A percentile compares a stretch with the other conserved stretches of the same genome.
Conservation (phyloP, 2,113 vertebrate species). For the Microtus oregoni region DNA sequence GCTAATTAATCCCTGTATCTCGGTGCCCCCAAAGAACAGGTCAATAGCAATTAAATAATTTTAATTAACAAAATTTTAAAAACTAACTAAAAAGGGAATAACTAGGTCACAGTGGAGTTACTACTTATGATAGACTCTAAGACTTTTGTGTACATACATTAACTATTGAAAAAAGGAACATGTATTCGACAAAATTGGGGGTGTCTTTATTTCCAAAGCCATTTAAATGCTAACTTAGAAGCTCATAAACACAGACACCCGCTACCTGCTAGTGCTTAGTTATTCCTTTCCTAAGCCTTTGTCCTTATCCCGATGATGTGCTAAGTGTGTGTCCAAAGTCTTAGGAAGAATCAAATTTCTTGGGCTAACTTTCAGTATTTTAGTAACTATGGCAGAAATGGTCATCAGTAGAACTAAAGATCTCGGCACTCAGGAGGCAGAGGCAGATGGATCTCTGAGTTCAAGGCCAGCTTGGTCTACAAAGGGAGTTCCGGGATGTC, state of each 20-base stretch:
- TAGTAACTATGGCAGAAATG: conserved; percentile 2
- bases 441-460: too few species aligned
- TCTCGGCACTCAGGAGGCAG: background rate
- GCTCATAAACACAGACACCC: background rate
- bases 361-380: conserved; percentile 12
- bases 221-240: background rate
- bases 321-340: background rate
- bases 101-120: background rate
- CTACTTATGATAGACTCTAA: background rate
- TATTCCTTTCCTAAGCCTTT: background rate
- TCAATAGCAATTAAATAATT: background rate
- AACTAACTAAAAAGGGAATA: background rate
- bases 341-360: background rate
- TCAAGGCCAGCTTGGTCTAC: too few species aligned
- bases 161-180: conserved; percentile 13
- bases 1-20: background rate
- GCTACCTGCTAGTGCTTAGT: background rate
- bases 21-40: background rate
- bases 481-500: too few species aligned
- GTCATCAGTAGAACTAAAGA: background rate
- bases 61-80: background rate
- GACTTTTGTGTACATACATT: background rate
- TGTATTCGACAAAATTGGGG: background rate
- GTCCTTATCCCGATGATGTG: background rate
- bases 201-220: background rate